Evolutionary conservation across 2,797 vertebrate species (phyloP), one percentile per base, ranked within the genome.

Genomic region (Gymnothorax javanicus): DNA sequence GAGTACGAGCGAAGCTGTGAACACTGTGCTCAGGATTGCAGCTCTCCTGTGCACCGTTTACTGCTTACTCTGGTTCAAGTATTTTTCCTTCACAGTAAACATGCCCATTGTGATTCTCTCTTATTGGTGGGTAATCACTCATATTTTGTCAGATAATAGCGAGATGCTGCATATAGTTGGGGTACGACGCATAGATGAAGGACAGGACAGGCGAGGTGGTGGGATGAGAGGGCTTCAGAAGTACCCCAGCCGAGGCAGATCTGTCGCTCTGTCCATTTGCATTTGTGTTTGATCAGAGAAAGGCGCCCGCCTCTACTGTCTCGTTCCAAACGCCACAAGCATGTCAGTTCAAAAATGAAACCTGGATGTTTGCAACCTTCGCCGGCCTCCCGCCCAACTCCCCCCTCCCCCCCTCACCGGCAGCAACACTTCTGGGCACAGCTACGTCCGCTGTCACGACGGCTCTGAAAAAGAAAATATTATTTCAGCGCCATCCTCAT

Each of bases 91-190:
- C 90, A 87, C 69, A 59, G 88, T 92, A 92, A 92, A 92, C 88
- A 91, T 86, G 90, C 91, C 90, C 88, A 59, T 87, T 56, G 15
- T 12, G 20, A 84, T 90, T 85, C 90, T 89, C 92, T 89, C 89
- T 84, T 84, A 88, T 69, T 62, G 87, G 27, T 75, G 73, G 25
- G 27, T 86, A 89, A 81, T 85, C 83, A 59, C 50, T 13, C 5
- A 52, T 23, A 43, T 20, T 3, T 62, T 62, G 20, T 33, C 52
- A 23, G 50, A 69, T 57, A 1, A 11, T 59, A n/a, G 27, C 4
- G 20, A 52, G 43, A 52, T 13, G 27, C 13, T 13, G 69, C n/a
- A 2, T 33, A 33, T 71, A 33, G 13, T 71, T 11, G 27, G 73
- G 50, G 20, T 3, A 13, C 43, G 73, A 50, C 33, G 7, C 73